Evolutionary conservation across 2,888 invertebrate species (phyloP).

Genomic region (Agonopterix subpropinquella): DNA sequence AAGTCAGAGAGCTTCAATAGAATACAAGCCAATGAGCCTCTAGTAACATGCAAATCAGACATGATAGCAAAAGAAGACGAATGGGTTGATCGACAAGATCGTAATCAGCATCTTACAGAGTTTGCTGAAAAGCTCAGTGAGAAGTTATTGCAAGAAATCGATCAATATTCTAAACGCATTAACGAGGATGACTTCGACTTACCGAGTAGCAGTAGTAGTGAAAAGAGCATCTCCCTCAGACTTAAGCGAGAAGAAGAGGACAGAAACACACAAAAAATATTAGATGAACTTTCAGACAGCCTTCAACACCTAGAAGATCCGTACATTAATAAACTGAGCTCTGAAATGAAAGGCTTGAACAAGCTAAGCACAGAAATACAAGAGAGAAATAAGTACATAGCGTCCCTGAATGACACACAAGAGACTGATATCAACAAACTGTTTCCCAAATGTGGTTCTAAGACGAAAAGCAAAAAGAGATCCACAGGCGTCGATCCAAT

Average conservation of each 20-base stretch:
- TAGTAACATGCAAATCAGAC: constrained; percentile 70
- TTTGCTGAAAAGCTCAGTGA: constrained; percentile 90
- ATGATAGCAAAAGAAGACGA: constrained; percentile 66
- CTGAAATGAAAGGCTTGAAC: constrained; percentile 74
- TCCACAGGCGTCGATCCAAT: constrained; percentile 68
- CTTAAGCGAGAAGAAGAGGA: constrained; percentile 67
- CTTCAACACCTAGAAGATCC: constrained; percentile 77
- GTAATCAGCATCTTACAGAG: constrained; percentile 82
- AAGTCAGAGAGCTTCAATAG: constrained; percentile 72
- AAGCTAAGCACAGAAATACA: constrained; percentile 75
- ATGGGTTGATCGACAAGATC: constrained; percentile 76
- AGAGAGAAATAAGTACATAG: constrained; percentile 72
- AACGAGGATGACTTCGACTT: constrained; percentile 72
- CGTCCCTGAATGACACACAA: constrained; percentile 69
- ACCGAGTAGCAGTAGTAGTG: constrained; percentile 68
- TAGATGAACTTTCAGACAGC: constrained; percentile 66
- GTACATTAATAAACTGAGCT: constrained; percentile 74
- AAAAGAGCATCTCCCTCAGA: constrained; percentile 69
- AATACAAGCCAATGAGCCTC: constrained; percentile 60
- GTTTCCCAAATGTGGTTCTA: constrained; percentile 67
- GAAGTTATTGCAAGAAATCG: constrained; percentile 86
- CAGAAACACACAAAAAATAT: constrained; percentile 63
- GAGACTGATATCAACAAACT: constrained; percentile 64
- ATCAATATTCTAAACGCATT: constrained; percentile 74
- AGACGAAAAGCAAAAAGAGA: constrained; percentile 68